Base-by-base conservation (phyloP, 2,113 vertebrate species). In the Cyprinodon tularosa region DNA sequence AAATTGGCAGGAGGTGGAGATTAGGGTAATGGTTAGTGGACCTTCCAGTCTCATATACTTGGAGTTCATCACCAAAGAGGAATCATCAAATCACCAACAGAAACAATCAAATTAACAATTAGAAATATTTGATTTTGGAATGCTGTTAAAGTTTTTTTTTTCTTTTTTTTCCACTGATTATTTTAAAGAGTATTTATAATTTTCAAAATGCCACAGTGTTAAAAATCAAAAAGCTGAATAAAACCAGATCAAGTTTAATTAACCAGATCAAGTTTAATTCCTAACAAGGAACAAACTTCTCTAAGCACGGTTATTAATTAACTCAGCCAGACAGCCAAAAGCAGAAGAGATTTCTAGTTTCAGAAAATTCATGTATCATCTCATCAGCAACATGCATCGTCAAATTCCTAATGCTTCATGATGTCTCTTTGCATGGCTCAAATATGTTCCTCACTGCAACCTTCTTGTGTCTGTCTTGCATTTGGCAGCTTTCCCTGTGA, bases 401-500 rank as follows among this genome's bases (percentile, higher is more conserved):
- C 50, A n/a, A 6, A 57, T 8, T n/a, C 17, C 20, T 13, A 44
- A 37, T 12, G 22, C 50, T 72, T 74, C 57, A 53, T 50, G 1
- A 42, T 14, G 14, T 71, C 22, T 47, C 9, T 42, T 29, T 36
- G 12, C 12, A 70, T 40, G 10, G 15, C 48, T 39, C n/a, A 17
- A 7, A 40, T 69, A 11, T 39, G 68, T 78, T 79, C 61, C 53
- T 72, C 29, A 68, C 47, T 60, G 13, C 48, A 66, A 22, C 47
- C 29, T 48, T 66, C 44, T 66, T 79, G 68, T 12, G 17, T 71
- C 36, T 67, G 8, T 68, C 20, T 12, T 77, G 13, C 1, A 3
- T 72, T 44, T 69, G 59, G 70, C 60, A 76, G 57, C 44, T 82
- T 76, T 77, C 62, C 47, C 8, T 78, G 38, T 39, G 50, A 85